A percentile compares a stretch with the other conserved stretches of the same genome.
Conservation (phyloP, 2,888 invertebrate genomes). For the Phrixothrix hirtus region DNA sequence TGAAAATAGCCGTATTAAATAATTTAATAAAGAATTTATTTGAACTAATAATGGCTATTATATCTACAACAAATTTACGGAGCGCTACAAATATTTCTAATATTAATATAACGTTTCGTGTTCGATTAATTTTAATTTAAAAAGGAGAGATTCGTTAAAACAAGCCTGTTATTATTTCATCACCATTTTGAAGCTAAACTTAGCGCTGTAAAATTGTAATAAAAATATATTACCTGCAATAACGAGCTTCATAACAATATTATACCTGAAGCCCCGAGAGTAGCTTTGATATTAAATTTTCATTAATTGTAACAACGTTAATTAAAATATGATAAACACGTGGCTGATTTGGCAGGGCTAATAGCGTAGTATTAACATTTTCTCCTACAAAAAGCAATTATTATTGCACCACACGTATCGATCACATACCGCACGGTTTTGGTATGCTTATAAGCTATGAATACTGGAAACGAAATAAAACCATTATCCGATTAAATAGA, state of each 20-base stretch:
- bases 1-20: too few relatives aligned
- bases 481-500: constrained; percentile 16
- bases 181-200: constrained; percentile 11
- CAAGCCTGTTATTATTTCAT: constrained; percentile 6
- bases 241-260: constrained; percentile 15
- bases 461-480: constrained; percentile 12
- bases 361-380: constrained; percentile 23
- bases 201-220: constrained; percentile 14
- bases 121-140: too few relatives aligned
- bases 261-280: constrained; percentile 15
- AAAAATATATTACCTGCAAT: constrained; percentile 22
- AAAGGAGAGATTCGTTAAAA: too few relatives aligned
- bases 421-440: constrained; percentile 14
- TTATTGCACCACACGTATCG: constrained; percentile 10
- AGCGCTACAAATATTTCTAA: too few relatives aligned
- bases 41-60: too few relatives aligned
- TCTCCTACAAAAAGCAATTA: constrained; percentile 14
- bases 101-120: too few relatives aligned
- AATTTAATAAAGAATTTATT: too few relatives aligned
- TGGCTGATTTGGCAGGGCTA: constrained; percentile 12
- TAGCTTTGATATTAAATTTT: constrained; percentile 25
- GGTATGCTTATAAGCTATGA: constrained; percentile 8
- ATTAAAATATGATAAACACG: constrained; percentile 28
- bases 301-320: constrained; percentile 26
- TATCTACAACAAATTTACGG: too few relatives aligned